A percentile compares a stretch with the other conserved stretches of the same genome.
Conservation (phyloP, 2,113 vertebrate genomes). For the Egretta garzetta region DNA sequence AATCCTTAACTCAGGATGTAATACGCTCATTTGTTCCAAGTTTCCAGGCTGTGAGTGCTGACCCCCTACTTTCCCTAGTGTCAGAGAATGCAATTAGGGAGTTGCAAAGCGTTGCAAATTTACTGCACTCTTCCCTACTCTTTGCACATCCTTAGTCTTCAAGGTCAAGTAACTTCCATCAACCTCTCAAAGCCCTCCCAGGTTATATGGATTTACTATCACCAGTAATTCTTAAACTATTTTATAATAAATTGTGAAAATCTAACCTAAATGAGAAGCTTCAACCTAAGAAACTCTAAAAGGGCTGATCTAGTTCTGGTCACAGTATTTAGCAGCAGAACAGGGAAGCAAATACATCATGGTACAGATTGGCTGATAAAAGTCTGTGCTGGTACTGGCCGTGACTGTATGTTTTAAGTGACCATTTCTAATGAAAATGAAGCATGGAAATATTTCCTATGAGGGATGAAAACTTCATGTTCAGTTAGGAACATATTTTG, state of each 20-base stretch:
- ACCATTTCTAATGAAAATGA: neutral
- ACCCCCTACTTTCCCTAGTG: neutral
- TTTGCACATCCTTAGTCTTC: neutral
- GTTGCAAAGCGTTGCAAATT: neutral
- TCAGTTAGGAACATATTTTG: neutral
- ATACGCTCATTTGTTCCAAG: neutral
- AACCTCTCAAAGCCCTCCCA: neutral
- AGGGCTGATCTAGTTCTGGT: neutral
- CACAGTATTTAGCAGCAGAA: neutral
- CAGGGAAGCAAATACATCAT: neutral
- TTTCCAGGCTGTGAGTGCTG: neutral
- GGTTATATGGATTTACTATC: neutral
- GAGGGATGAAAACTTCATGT: neutral
- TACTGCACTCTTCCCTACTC: neutral
- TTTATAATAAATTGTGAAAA: neutral
- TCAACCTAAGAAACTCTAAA: neutral
- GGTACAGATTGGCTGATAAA: neutral
- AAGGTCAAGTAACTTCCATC: constrained; percentile 24
- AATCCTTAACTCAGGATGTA: neutral
- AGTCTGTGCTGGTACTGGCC: neutral
- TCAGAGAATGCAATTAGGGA: neutral
- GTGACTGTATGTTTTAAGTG: neutral
- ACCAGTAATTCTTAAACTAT: neutral
- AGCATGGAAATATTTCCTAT: neutral
- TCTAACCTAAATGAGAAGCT: neutral